These are phyloP conservation scores for Sinotaia quadrata DNA, from an alignment of 2,888 invertebrate genomes.

Conservation along the genomic window DNA sequence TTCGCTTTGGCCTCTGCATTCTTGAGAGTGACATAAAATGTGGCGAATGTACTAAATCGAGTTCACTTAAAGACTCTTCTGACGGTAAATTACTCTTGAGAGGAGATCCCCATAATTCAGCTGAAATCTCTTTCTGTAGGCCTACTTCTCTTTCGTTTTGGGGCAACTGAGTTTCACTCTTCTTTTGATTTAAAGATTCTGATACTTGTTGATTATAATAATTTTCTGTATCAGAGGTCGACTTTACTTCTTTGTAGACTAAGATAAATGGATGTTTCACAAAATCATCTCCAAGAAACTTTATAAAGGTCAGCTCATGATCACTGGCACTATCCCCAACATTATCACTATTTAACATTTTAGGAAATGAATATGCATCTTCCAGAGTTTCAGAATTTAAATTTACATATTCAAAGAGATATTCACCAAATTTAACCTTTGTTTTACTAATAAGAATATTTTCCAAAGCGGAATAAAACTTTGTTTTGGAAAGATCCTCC, in stretches of 20 bases:
- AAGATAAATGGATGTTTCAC: slow-evolving; percentile 14
- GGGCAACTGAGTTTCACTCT: not conserved
- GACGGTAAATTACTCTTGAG: slow-evolving; percentile 16
- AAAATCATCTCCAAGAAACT: slow-evolving; percentile 15
- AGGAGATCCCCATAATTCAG: slow-evolving; percentile 25
- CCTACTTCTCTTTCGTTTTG: not conserved
- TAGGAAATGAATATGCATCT: too few relatives aligned
- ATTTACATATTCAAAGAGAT: slow-evolving; percentile 5
- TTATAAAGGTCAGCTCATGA: slow-evolving; percentile 4
- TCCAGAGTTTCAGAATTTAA: not conserved
- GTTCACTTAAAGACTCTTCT: slow-evolving; percentile 7
- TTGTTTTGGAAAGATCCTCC: not conserved
- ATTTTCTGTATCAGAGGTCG: not conserved
- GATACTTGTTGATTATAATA: not conserved
- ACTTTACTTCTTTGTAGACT: slow-evolving; percentile 4
- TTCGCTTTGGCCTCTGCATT: slow-evolving; percentile 5
- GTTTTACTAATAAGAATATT: not conserved
- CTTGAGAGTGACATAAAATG: not conserved
- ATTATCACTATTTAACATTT: too few relatives aligned
- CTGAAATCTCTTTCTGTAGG: not conserved
- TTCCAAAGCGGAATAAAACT: not conserved
- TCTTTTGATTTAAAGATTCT: not conserved
- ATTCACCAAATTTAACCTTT: not conserved
- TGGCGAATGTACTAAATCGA: not conserved
- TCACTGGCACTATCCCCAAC: too few relatives aligned